Base-by-base conservation (phyloP, 2,888 invertebrate genomes). In the Temnothorax rugatulus region DNA sequence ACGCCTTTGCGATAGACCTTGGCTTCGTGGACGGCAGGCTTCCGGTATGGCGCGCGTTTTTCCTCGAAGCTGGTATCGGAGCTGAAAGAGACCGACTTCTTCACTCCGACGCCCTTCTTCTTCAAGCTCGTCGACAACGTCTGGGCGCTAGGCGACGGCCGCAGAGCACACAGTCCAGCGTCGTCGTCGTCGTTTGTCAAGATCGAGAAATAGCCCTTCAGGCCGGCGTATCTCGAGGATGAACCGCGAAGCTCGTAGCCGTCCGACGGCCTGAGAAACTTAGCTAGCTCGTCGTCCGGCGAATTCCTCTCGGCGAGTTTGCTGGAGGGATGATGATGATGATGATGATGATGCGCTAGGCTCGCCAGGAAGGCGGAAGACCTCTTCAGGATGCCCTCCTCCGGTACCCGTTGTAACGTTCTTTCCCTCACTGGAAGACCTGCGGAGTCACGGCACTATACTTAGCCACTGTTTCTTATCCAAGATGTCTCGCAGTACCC, bases 11-110 rank as follows among this genome's bases (percentile, higher is more conserved):
- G 91, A 52, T 95, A 94, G 57, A 94, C 90, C 86, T 93, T 94
- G 41, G 92, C 92, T 88, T 94, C 94, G 93, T 95, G 95, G 34
- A 94, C 90, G 34, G 93, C 91, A 38, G 79, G 69, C 69, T 88
- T 92, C 84, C 90, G 92, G 54, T 83, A 87, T 13, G 91, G 89
- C 21, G 90, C 87, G 7, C 92, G 89, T 83, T 91, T 93, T 77
- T 92, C 92, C 71, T 93, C 91, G 76, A 94, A 94, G 74, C 93
- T 93, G 77, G 94, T 94, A 83, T 94, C 94, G 38, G 93, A 92
- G 84, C 94, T 94, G 89, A 95, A 94, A 4, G 95, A 95, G 4
- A 95, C 95, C 9, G 93, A 94, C 83, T 94, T 94, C 82, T 94
- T 94, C 15, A 93, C 92, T 64, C 87, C 52, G 92, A 83, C 52